A percentile compares a stretch with the other conserved stretches of the same genome.
These are phyloP conservation scores for Hypocryptadius cinnamomeus DNA, from an alignment of 2,113 vertebrate genomes.

Conservation along the genomic window DNA sequence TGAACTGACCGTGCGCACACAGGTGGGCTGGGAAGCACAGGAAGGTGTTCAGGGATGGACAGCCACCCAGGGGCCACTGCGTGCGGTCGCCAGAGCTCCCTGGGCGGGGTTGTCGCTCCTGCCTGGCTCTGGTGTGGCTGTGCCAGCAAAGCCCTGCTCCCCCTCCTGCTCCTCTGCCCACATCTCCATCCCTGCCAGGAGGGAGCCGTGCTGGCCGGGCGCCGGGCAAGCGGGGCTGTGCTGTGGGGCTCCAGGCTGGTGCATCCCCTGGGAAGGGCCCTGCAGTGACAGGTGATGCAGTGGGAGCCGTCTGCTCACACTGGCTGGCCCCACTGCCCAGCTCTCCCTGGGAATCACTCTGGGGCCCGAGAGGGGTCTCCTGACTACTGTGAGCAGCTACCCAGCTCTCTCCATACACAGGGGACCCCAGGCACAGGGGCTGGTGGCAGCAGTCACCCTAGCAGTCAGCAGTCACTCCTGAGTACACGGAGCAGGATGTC, in stretches of 20 bases:
- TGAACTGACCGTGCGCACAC: fast-evolving
- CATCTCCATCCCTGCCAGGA: not conserved
- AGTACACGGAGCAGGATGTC: not conserved
- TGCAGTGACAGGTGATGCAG: not conserved
- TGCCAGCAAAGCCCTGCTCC: not conserved
- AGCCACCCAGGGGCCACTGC: fast-evolving
- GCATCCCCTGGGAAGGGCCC: not conserved
- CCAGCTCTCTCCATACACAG: not conserved
- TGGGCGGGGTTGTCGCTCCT: fast-evolving
- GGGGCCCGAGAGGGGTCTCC: not conserved
- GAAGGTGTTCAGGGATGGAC: not conserved
- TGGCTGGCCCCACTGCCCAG: not conserved
- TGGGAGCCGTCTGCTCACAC: not conserved
- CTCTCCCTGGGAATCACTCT: not conserved
- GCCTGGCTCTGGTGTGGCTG: not conserved
- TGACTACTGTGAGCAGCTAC: not conserved
- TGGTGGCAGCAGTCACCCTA: not conserved
- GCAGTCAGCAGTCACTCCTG: not conserved
- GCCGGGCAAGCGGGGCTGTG: not conserved
- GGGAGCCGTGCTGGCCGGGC: not conserved
- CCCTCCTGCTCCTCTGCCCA: not conserved
- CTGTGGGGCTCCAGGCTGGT: not conserved
- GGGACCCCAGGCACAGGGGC: not conserved
- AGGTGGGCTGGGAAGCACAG: not conserved
- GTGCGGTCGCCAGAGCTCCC: fast-evolving